Base-by-base conservation (phyloP, 2,113 vertebrate species). In the Lasiurus borealis region DNA sequence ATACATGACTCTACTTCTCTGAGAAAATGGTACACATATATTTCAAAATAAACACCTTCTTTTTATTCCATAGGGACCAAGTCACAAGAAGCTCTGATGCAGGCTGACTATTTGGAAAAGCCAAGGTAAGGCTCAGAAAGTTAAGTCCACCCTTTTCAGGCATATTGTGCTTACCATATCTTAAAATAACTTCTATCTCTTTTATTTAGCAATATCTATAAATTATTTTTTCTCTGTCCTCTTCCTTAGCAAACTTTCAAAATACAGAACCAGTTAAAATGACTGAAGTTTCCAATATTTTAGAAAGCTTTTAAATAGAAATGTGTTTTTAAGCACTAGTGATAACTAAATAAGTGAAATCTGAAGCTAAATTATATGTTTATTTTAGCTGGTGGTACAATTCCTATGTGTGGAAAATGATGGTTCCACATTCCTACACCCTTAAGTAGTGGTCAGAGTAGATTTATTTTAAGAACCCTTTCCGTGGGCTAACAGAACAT, bases 291-390 rank as follows among this genome's bases (percentile, higher is more conserved):
- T 50, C 29, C 68, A 8, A 48, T 77, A 44, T 81, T 92, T 92
- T n/a, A 72, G 44, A 85, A 71, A 16, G 9, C 4, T 66, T 87
- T 89, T 84, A 95, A 96, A 75, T 19, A 92, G 57, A 81, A 97
- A 72, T 76, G 40, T 25, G 34, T 77, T 88, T 85, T 34, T 46
- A 89, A 75, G 14, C 34, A 1, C n/a, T 89, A 40, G 34, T 36
- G 48, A 23, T 94, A 82, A 85, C 44, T 73, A 91, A 87, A 66
- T 88, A 97, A 68, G 31, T 82, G 78, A 88, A 92, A 68, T 57
- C 21, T 81, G 13, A 31, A 72, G 34, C 44, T 87, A 86, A 90
- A 83, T 44, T 57, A 3, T 34, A 59, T 75, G 31, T 64, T 92
- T 93, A 94, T 88, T 93, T 93, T 95, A 66, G 66, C 15, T 62